A percentile compares a stretch with the other conserved stretches of the same genome.
phyloP scores from a whole-genome alignment of 92 coral and sea anemone genomes.

The Porites evermanni region DNA sequence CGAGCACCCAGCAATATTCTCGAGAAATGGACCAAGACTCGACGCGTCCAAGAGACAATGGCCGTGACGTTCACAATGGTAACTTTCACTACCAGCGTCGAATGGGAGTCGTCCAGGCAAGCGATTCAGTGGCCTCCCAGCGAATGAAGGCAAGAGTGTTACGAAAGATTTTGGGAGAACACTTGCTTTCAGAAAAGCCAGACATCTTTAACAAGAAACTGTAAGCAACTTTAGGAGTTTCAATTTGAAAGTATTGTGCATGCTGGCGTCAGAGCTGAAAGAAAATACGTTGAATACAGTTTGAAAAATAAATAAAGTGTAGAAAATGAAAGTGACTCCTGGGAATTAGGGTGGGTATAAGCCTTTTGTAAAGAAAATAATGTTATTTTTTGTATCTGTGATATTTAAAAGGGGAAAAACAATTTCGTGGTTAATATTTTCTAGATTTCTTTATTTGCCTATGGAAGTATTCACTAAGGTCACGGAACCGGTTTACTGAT shows the following conservation, averaged over 20 bases:
- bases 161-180: constrained; percentile 11
- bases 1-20: background rate
- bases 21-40: background rate
- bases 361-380: no score
- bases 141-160: constrained; percentile 14
- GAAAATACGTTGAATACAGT: no score
- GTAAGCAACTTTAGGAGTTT: background rate
- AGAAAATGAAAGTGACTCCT: no score
- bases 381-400: no score
- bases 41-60: background rate
- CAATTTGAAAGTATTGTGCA: background rate
- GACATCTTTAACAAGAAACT: constrained; percentile 23
- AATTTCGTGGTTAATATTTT: no score
- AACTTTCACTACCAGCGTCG: background rate
- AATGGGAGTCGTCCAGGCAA: constrained; percentile 6
- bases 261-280: no score
- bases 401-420: no score
- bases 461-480: no score
- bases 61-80: background rate
- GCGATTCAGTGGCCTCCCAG: background rate
- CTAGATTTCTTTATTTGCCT: no score
- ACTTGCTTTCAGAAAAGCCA: constrained; percentile 5
- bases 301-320: no score
- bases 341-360: no score
- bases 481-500: no score